Evolutionary conservation across 2,888 invertebrate species (phyloP).

Genomic region (Phanerotoma sp.): DNA sequence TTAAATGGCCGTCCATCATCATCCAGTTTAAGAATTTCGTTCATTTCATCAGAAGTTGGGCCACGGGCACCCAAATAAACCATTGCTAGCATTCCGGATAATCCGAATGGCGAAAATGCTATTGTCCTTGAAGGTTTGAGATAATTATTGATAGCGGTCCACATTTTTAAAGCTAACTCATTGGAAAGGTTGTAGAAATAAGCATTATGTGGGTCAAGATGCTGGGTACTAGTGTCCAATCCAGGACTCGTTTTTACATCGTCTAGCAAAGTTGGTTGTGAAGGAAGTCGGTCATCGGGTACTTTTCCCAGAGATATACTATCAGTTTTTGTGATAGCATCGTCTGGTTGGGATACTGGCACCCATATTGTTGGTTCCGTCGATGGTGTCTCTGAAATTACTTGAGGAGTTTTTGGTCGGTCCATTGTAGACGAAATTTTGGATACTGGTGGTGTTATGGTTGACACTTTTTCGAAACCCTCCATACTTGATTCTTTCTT

Average conservation of each 20-base stretch:
- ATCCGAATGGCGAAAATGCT: slow-evolving; percentile 80
- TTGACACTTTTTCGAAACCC: background rate
- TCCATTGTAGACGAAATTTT: no score
- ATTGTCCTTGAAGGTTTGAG: slow-evolving; percentile 76
- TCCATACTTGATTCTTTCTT: slow-evolving; percentile 20
- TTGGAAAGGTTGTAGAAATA: slow-evolving; percentile 80
- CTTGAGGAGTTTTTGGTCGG: slow-evolving; percentile 7
- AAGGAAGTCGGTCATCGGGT: slow-evolving; percentile 46
- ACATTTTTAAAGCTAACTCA: slow-evolving; percentile 81
- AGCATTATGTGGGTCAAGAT: slow-evolving; percentile 73
- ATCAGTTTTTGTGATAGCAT: background rate
- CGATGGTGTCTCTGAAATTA: slow-evolving; percentile 18
- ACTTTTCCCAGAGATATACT: slow-evolving; percentile 15
- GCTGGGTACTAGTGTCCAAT: slow-evolving; percentile 73
- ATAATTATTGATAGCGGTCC: slow-evolving; percentile 69
- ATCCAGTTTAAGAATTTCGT: slow-evolving; percentile 77
- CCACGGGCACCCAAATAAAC: slow-evolving; percentile 85
- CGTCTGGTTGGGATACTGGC: no score
- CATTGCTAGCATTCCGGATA: slow-evolving; percentile 86
- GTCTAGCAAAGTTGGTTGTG: slow-evolving; percentile 60
- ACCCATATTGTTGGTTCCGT: slow-evolving; percentile 6
- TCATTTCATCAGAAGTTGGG: slow-evolving; percentile 87
- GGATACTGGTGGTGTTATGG: slow-evolving; percentile 5
- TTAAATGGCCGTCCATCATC: slow-evolving; percentile 90
- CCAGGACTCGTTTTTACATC: slow-evolving; percentile 63